Evolutionary conservation across 2,113 vertebrate species (phyloP).

Genomic region (Antechinus flavipes): DNA sequence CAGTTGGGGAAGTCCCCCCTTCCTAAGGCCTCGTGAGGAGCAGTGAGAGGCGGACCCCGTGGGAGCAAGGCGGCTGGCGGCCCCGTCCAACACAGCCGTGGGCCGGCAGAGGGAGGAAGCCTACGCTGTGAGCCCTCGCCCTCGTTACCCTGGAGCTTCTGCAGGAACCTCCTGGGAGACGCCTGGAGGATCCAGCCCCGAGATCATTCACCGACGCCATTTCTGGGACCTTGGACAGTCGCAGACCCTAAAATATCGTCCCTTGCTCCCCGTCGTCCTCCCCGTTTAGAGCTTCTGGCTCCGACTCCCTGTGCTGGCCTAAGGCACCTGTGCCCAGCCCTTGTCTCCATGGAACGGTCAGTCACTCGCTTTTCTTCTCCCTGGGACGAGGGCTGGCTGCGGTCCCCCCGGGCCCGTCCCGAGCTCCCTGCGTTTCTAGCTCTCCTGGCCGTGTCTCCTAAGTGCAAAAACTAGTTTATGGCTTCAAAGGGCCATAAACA

Average conservation of each 20-base stretch:
- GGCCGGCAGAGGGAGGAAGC: neutral
- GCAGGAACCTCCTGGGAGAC: constrained; percentile 12
- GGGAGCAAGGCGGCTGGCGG: neutral
- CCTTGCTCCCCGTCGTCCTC: too few species aligned
- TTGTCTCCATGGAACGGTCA: constrained; percentile 55
- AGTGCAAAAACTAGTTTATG: neutral
- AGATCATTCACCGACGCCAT: neutral
- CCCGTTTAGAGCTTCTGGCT: neutral
- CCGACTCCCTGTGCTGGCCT: neutral
- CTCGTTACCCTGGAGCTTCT: neutral
- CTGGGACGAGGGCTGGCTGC: constrained; percentile 24
- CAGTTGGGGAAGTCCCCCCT: neutral
- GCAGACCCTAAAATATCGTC: neutral
- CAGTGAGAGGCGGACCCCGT: neutral
- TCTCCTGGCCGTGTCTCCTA: neutral
- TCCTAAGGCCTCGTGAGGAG: neutral
- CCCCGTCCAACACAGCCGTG: neutral
- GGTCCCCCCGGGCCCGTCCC: neutral
- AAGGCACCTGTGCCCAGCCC: neutral
- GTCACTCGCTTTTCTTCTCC: constrained; percentile 48
- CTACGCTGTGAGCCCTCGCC: neutral
- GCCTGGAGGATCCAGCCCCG: neutral
- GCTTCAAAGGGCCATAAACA: too few species aligned
- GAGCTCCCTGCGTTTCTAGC: neutral
- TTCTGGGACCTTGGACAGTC: neutral